A percentile compares a stretch with the other conserved stretches of the same genome.
phyloP scores from a whole-genome alignment of 1,140 invertebrate species.

The Drosophila takahashii region DNA sequence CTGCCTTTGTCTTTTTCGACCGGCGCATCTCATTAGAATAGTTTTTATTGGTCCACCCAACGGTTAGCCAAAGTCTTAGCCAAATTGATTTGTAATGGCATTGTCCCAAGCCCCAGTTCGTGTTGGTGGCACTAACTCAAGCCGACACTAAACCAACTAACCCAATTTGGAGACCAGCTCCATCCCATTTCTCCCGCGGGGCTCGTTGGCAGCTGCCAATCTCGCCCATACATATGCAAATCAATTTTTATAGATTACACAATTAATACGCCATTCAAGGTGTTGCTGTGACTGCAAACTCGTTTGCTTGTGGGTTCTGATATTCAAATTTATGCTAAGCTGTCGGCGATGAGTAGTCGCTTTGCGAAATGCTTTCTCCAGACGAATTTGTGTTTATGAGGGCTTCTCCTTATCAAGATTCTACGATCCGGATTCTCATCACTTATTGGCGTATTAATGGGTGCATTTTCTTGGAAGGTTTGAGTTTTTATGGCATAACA shows the following conservation, averaged over 20 bases:
- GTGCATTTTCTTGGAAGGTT: constrained; percentile 26
- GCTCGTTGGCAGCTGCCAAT: constrained; percentile 33
- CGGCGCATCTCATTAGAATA: constrained; percentile 46
- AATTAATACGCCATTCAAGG: constrained; percentile 49
- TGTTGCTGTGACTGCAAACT: constrained; percentile 33
- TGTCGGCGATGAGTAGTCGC: constrained; percentile 10
- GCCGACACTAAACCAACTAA: constrained; percentile 38
- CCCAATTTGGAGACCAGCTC: constrained; percentile 42
- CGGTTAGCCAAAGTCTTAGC: constrained; percentile 30
- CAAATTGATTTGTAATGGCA: constrained; percentile 53
- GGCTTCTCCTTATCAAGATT: constrained; percentile 36
- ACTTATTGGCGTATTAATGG: constrained; percentile 36
- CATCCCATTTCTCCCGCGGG: constrained; percentile 12
- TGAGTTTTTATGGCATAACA: constrained; percentile 25
- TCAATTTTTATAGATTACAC: constrained; percentile 56
- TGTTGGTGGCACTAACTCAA: constrained; percentile 32
- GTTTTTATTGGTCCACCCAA: constrained; percentile 18
- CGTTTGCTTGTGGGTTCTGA: constrained; percentile 38
- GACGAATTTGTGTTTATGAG: constrained; percentile 46
- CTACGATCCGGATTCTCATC: constrained; percentile 13
- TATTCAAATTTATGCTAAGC: constrained; percentile 46
- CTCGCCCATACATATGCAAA: constrained; percentile 61
- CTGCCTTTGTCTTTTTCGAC: constrained; percentile 24
- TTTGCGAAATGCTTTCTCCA: constrained; percentile 49
- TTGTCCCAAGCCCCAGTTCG: constrained; percentile 25